These are phyloP conservation scores for Sebastes ruberrimus DNA, from an alignment of 2,797 vertebrate genomes.

Conservation along the genomic window DNA sequence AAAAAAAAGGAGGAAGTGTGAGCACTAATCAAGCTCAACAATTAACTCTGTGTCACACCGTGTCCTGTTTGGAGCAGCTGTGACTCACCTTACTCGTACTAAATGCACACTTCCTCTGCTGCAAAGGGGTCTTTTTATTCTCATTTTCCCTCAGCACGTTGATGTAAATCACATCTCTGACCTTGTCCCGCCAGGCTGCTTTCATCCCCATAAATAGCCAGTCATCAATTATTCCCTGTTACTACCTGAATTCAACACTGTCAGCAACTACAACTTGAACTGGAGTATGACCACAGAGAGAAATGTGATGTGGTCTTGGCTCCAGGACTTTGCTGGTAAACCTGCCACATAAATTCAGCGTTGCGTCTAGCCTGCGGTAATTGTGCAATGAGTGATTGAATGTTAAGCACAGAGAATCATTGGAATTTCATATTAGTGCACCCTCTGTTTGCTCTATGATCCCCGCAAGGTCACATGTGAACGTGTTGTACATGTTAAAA, in stretches of 20 bases:
- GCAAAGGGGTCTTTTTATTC: neutral
- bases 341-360: constrained; percentile 39
- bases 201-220: constrained; percentile 45
- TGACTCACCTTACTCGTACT: constrained; percentile 15
- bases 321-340: constrained; percentile 31
- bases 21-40: constrained; percentile 22
- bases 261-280: constrained; percentile 29
- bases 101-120: neutral
- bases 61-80: constrained; percentile 2
- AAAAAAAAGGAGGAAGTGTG: neutral
- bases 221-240: constrained; percentile 54
- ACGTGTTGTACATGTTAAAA: neutral
- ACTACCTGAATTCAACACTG: constrained; percentile 25
- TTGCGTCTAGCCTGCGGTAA: constrained; percentile 1
- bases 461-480: constrained; percentile 2
- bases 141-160: neutral
- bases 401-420: constrained; percentile 15
- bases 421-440: neutral
- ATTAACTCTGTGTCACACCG: constrained; percentile 6
- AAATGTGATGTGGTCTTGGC: constrained; percentile 9
- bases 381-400: constrained; percentile 16
- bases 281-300: constrained; percentile 25
- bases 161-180: constrained; percentile 53
- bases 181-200: constrained; percentile 51
- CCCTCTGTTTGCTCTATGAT: constrained; percentile 13